Evolutionary conservation across 2,888 invertebrate species (phyloP).

Genomic region (Cephus pygmeus): DNA sequence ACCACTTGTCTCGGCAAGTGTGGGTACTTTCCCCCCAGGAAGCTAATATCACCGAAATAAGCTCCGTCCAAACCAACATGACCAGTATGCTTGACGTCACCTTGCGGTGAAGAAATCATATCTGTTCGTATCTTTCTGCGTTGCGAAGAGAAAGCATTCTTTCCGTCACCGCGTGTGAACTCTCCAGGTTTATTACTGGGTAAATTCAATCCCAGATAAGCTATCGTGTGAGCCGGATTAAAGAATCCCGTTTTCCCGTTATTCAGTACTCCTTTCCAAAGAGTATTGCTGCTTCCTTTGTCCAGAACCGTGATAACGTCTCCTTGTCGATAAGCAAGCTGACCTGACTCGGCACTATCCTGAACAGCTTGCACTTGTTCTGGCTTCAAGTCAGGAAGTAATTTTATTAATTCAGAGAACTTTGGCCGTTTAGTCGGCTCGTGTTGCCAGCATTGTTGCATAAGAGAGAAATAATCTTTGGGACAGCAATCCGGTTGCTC

Average conservation of each 20-base stretch:
- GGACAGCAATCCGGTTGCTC: slow-evolving; percentile 96
- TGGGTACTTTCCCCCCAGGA: slow-evolving; percentile 78
- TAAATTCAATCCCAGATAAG: slow-evolving; percentile 84
- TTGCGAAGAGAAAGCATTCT: slow-evolving; percentile 70
- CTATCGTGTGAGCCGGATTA: slow-evolving; percentile 89
- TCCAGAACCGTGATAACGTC: slow-evolving; percentile 94
- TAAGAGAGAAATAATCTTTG: slow-evolving; percentile 88
- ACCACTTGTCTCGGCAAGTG: slow-evolving; percentile 90
- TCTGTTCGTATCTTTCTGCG: slow-evolving; percentile 80
- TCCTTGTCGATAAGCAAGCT: slow-evolving; percentile 85
- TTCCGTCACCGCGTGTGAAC: slow-evolving; percentile 70
- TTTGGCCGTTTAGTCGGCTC: slow-evolving; percentile 89
- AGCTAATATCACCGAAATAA: slow-evolving; percentile 93
- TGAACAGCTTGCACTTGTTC: slow-evolving; percentile 90
- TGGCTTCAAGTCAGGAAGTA: slow-evolving; percentile 87
- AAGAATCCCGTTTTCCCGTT: slow-evolving; percentile 94
- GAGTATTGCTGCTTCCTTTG: slow-evolving; percentile 70
- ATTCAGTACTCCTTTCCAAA: slow-evolving; percentile 92
- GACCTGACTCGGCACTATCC: slow-evolving; percentile 73
- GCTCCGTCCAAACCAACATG: slow-evolving; percentile 98
- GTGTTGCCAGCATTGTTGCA: slow-evolving; percentile 97
- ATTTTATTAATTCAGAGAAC: slow-evolving; percentile 84
- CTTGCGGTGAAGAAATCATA: slow-evolving; percentile 97
- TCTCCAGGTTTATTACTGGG: slow-evolving; percentile 72
- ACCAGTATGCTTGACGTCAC: slow-evolving; percentile 94